Percentiles rank a stretch among this genome's conserved stretches.
Conservation (phyloP, 2,113 vertebrate genomes). For the Cyanoramphus novaezelandiae region DNA sequence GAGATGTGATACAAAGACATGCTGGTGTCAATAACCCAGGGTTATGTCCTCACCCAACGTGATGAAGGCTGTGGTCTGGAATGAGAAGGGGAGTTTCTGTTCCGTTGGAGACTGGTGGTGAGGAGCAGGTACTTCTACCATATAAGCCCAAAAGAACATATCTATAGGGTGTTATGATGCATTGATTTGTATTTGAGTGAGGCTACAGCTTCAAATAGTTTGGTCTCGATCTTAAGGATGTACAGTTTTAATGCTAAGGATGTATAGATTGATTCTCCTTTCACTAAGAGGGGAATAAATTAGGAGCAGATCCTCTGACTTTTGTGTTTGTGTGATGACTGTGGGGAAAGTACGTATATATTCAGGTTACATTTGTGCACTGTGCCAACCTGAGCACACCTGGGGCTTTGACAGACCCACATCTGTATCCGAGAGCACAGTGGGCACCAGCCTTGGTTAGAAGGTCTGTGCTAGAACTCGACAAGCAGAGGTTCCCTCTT, state of each 20-base stretch:
- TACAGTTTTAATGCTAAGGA: neutral
- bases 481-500: neutral
- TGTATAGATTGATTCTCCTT: neutral
- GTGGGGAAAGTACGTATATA: neutral
- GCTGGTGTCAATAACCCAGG: neutral
- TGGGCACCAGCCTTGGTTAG: neutral
- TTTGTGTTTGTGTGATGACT: neutral
- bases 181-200: neutral
- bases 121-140: neutral
- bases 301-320: neutral
- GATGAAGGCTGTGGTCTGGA: neutral
- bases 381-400: neutral
- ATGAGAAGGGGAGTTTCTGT: neutral
- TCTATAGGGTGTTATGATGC: neutral
- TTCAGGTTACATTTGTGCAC: neutral
- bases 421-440: neutral
- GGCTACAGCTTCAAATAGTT: neutral
- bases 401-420: neutral
- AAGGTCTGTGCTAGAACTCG: accelerated
- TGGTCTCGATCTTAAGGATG: neutral
- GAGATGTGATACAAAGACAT: neutral
- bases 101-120: neutral
- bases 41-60: neutral
- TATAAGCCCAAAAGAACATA: neutral
- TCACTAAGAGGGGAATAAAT: neutral